Conservation (phyloP, 2,888 invertebrate genomes). For the Alloplasta piceator region DNA sequence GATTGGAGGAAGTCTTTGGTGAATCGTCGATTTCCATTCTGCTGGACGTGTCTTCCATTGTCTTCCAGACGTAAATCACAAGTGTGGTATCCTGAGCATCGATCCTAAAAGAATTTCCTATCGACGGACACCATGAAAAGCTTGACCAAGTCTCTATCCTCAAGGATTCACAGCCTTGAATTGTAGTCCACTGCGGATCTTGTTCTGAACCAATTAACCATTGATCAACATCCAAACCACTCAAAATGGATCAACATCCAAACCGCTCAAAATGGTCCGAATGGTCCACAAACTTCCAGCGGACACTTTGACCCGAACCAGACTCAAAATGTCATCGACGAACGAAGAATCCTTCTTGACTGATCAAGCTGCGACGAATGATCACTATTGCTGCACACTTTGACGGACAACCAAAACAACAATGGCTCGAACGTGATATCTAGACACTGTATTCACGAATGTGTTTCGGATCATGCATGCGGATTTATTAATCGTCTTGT, state of each 20-base stretch:
- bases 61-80: slow-evolving; percentile 15
- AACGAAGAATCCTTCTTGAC: slow-evolving; percentile 1
- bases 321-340: background rate
- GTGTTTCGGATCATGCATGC: slow-evolving; percentile 51
- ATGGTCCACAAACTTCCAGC: background rate
- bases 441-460: background rate
- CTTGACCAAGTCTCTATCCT: background rate
- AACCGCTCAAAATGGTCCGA: background rate
- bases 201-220: background rate
- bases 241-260: background rate
- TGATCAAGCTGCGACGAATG: background rate
- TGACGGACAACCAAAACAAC: slow-evolving; percentile 58
- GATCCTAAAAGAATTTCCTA: background rate
- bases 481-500: slow-evolving; percentile 62
- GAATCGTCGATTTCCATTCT: slow-evolving; percentile 73
- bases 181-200: background rate
- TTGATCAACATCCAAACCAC: background rate
- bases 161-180: background rate
- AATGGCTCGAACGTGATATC: slow-evolving; percentile 60
- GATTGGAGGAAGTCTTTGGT: slow-evolving; percentile 74
- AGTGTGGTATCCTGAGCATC: slow-evolving; percentile 5
- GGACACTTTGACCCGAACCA: background rate
- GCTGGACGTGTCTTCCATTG: slow-evolving; percentile 74
- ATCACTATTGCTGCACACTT: slow-evolving; percentile 65
- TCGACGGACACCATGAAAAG: background rate